phyloP scores from a whole-genome alignment of 2,797 vertebrate species.

The Natrix natrix region DNA sequence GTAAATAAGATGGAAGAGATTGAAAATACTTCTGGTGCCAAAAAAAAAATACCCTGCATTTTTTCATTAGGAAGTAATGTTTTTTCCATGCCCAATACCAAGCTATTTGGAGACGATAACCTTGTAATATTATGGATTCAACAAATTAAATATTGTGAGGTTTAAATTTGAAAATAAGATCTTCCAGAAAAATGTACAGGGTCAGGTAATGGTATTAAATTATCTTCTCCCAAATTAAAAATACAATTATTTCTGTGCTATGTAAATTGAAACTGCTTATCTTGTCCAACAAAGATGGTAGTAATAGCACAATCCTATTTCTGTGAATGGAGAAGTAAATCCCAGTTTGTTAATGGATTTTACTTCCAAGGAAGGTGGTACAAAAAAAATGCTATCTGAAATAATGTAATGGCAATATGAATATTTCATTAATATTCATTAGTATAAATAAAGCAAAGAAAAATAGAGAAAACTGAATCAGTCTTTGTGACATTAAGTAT shows the following conservation, averaged over 20 bases:
- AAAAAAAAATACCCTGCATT: neutral
- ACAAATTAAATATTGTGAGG: neutral
- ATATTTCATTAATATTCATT: neutral
- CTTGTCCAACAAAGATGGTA: neutral
- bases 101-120: slow-evolving; percentile 7
- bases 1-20: neutral
- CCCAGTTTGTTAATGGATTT: neutral
- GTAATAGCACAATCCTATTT: neutral
- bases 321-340: neutral
- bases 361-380: neutral
- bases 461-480: neutral
- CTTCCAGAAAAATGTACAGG: slow-evolving; percentile 3
- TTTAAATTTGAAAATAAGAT: neutral
- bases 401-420: neutral
- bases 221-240: neutral
- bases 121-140: slow-evolving; percentile 14
- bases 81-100: neutral
- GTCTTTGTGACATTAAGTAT: neutral
- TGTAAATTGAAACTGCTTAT: neutral
- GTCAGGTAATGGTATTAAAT: neutral
- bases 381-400: neutral
- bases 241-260: neutral
- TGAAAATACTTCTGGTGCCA: neutral
- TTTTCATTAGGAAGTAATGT: neutral
- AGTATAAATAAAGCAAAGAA: neutral